Evolutionary conservation across 2,888 invertebrate genomes (phyloP).

Genomic region (Apamea epomidion): DNA sequence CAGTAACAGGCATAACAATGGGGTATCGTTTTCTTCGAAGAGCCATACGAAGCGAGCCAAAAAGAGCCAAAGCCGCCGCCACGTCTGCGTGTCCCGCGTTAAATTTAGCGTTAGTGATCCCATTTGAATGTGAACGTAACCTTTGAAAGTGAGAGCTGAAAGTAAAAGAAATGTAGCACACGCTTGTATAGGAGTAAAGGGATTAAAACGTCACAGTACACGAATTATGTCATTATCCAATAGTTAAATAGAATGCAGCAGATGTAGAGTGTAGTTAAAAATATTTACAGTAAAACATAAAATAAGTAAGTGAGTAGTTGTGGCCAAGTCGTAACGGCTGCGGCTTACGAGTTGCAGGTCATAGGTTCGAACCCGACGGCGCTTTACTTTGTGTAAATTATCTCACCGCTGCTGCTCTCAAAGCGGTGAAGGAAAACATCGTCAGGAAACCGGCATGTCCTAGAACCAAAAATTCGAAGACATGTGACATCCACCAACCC

Average conservation of each 20-base stretch:
- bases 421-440: no score
- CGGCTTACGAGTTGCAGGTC: no score
- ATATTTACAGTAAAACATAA: not conserved
- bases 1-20: conserved; percentile 87
- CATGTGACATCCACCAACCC: no score
- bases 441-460: no score
- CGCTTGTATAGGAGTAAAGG: conserved; percentile 50
- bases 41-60: conserved; percentile 60
- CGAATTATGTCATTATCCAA: conserved; percentile 1
- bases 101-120: conserved; percentile 90
- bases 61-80: conserved; percentile 77
- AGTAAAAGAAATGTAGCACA: conserved; percentile 66
- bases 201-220: conserved; percentile 45
- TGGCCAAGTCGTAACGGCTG: no score
- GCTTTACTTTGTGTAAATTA: no score
- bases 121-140: conserved; percentile 76
- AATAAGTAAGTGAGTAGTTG: not conserved
- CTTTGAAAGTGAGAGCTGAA: conserved; percentile 80
- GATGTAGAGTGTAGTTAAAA: not conserved
- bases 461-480: no score
- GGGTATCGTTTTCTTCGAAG: conserved; percentile 86
- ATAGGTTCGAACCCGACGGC: no score
- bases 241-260: not conserved
- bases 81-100: conserved; percentile 80
- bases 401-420: no score